Base-by-base conservation (phyloP, 2,888 invertebrate genomes). In the Cheilosia urbana region DNA sequence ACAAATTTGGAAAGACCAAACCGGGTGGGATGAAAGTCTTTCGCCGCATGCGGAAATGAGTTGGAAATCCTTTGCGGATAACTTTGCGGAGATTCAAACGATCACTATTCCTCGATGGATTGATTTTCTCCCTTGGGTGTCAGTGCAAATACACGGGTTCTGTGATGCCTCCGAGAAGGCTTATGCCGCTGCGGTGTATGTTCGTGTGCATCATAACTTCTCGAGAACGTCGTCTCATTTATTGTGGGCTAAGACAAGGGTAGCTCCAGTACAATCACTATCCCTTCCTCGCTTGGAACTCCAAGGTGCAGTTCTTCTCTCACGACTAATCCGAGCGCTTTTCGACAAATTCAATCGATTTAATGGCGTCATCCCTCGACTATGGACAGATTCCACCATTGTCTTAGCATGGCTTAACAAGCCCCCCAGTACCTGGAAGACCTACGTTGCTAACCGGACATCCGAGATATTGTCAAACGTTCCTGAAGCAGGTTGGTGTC, bases 1-100 rank as follows among this genome's bases (percentile, higher is more conserved):
- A 47, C 24, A 37, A 21, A 40, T 37, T n/a, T 58, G 55, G 55
- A 55, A 55, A 55, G 30, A 55, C n/a, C 11, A 13, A 2, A 55
- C 37, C 4, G 58, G 11, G 13, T 58, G 37, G 37, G 21, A 58
- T 9, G 17, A 55, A 34, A 2, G 7, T 21, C 27, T 7, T 55
- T 17, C 2, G 11, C 17, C 2, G 6, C 6, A 9, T 17, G 15
- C 15, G 4, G 6, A 24, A 15, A 15, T 6, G 27, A 24, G 24
- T 4, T 27, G 19, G 57, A n/a, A 57, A 17, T 17, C n/a, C 3
- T 57, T 34, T 34, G 0, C 15, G 11, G 7, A n/a, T 4, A 57
- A 15, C 17, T 34, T 37, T 34, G 7, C 30, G 6, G 57, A 9
- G 17, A 34, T 57, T 1, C 9, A 57, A 19, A 19, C 17, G 2